Evolutionary conservation across 2,888 invertebrate species (phyloP), one percentile per base, ranked within the genome.

Genomic region (Drosophila algonquin): DNA sequence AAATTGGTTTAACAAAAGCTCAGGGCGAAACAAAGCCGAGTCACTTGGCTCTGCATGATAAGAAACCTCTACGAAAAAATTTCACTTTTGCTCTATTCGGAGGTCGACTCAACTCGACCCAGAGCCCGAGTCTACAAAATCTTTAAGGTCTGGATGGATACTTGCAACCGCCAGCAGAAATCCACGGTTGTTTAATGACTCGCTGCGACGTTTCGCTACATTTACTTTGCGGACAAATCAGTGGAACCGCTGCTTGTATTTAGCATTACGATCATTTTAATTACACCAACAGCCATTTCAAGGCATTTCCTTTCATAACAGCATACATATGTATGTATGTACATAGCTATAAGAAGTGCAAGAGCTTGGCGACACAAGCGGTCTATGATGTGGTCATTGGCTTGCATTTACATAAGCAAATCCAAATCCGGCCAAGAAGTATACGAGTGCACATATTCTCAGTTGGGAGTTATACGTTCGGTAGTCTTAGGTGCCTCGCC

Each of bases 71-170:
- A 54, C 53, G 52, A 32, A 58, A 58, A 75, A 81, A 67, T 83
- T 83, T 81, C 80, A 81, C 80, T 81, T 81, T 80, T 78, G 44
- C 21, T 40, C 32, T 32, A 21, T 44, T 24, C 45, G 14, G 14
- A 10, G 27, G 45, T 45, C 40, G 40, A 40, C 40, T 40, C 48
- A 12, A 35, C 35, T 35, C 48, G 47, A 35, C 58, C 24, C n/a
- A 58, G 21, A 50, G 24, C 14, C 35, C 48, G 58, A 50, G 32
- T 50, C 35, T 8, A 32, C 24, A 32, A 30, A n/a, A 58, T 24
- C 30, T 48, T 24, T 40, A 24, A n/a, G 32, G 32, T 48, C 30
- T 35, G 58, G 35, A 47, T 35, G 58, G 24, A 32, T 48, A 47
- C 57, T 47, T 27, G 21, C 32, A 57, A 47, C 57, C 30, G 16